These are phyloP conservation scores for Narcine bancroftii DNA, from an alignment of 2,113 vertebrate species.

Conservation along the genomic window DNA sequence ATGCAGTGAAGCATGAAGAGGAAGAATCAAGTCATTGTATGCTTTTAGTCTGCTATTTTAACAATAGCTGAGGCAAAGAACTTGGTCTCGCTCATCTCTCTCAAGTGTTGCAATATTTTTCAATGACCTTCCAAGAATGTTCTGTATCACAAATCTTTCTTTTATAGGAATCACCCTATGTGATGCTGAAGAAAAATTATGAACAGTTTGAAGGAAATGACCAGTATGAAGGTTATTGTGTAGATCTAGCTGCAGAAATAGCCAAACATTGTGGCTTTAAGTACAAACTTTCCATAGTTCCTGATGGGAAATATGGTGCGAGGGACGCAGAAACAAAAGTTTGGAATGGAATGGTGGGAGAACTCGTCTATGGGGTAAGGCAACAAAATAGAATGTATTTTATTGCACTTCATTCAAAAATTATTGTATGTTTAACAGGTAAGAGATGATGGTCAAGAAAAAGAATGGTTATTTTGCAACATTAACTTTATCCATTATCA, in stretches of 20 bases:
- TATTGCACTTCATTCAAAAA: not conserved
- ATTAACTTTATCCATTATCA: not conserved
- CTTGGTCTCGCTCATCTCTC: too few relatives aligned
- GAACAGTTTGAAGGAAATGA: constrained; percentile 94
- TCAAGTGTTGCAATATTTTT: not conserved
- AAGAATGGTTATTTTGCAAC: too few relatives aligned
- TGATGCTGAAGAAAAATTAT: constrained; percentile 97
- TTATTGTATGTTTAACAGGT: not conserved
- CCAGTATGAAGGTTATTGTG: constrained; percentile 95
- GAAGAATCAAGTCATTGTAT: not conserved
- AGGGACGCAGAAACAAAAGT: constrained; percentile 98
- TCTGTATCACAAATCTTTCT: constrained; percentile 45
- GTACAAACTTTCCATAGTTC: constrained; percentile 91
- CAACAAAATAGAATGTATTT: constrained; percentile 4
- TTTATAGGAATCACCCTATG: constrained; percentile 88
- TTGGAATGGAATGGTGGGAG: constrained; percentile 99
- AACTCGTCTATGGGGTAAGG: constrained; percentile 96
- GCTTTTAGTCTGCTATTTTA: not conserved
- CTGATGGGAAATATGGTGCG: constrained; percentile 94
- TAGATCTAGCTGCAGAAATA: constrained; percentile 94
- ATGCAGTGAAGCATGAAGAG: not conserved
- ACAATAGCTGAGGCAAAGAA: not conserved
- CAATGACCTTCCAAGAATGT: not conserved
- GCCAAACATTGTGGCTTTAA: constrained; percentile 98
- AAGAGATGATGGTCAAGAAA: not conserved